These are phyloP conservation scores for Macrotus californicus DNA, from an alignment of 2,113 vertebrate genomes.

Conservation along the genomic window DNA sequence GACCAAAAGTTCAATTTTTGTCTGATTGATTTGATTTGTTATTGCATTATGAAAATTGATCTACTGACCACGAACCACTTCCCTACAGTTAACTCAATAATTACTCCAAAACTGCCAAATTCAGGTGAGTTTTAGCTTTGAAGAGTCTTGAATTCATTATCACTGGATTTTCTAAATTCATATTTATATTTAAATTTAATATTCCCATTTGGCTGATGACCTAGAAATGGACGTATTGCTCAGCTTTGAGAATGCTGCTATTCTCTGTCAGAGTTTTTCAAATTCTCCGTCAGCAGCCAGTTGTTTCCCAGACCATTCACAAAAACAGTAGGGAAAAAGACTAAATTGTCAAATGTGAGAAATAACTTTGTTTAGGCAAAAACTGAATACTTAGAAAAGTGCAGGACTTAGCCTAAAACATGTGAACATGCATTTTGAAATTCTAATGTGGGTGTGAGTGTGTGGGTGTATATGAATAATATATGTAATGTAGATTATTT, in stretches of 20 bases:
- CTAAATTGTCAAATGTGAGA: neutral
- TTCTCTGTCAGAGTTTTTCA: constrained; percentile 1
- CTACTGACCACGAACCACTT: neutral
- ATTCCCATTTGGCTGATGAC: neutral
- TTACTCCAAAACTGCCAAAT: neutral
- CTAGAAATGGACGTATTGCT: neutral
- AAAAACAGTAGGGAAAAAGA: neutral
- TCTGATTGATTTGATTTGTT: neutral
- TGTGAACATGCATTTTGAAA: neutral
- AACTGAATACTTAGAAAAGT: neutral
- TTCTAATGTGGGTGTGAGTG: neutral
- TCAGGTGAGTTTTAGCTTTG: neutral
- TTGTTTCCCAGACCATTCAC: neutral
- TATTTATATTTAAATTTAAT: constrained; percentile 26
- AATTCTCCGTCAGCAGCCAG: neutral
- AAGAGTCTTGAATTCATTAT: neutral
- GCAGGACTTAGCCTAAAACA: neutral
- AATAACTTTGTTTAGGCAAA: neutral
- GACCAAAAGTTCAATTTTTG: neutral
- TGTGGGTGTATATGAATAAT: neutral
- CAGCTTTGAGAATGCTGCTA: neutral
- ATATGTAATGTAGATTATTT: neutral
- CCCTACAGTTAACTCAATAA: neutral
- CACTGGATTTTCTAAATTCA: neutral
- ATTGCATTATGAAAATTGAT: neutral